Conservation (phyloP, 2,888 invertebrate genomes). For the Pristionchus entomophagus region DNA sequence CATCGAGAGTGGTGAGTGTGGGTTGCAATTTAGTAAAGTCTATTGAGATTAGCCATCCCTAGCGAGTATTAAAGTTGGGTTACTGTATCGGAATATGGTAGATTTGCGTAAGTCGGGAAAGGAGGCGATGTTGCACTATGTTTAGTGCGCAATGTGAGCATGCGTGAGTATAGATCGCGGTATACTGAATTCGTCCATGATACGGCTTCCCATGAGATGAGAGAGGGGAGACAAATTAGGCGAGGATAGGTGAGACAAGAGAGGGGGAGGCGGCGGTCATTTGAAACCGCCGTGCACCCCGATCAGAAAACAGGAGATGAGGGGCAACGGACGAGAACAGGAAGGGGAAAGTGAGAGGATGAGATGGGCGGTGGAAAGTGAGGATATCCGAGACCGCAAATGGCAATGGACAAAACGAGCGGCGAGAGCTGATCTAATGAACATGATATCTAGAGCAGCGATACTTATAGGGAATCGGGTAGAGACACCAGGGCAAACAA, state of each 20-base stretch:
- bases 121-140: neutral
- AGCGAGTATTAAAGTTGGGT: too few species aligned
- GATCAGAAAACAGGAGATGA: conserved; percentile 33
- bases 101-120: too few species aligned
- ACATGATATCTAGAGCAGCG: too few species aligned
- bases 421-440: neutral
- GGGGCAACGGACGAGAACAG: neutral
- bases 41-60: too few species aligned
- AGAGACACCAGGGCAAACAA: too few species aligned
- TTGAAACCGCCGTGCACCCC: neutral
- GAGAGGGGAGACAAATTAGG: neutral
- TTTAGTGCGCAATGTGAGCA: neutral
- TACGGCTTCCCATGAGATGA: neutral
- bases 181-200: neutral
- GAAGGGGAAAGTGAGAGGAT: neutral
- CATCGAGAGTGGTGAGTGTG: conserved; percentile 46
- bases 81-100: too few species aligned
- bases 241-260: neutral
- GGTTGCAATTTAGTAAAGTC: neutral
- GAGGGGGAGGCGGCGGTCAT: neutral
- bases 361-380: neutral
- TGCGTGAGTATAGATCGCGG: too few species aligned
- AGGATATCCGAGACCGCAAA: conserved; percentile 33
- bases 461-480: too few species aligned
- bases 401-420: neutral